A percentile compares a stretch with the other conserved stretches of the same genome.
phyloP scores from a whole-genome alignment of 2,113 vertebrate species.

The Aphyosemion australe region DNA sequence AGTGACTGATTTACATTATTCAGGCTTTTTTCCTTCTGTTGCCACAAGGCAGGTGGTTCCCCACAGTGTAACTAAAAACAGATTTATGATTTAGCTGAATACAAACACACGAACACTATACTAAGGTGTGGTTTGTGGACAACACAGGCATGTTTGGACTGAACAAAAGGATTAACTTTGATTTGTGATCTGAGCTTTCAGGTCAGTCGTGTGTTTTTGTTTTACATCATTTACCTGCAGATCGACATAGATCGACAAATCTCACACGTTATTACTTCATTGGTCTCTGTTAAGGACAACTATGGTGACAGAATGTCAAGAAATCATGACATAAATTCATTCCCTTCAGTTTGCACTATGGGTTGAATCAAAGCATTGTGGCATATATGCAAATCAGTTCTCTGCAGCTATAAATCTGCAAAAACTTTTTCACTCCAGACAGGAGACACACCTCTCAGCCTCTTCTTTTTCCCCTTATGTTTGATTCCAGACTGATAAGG shows the following conservation, averaged over 20 bases:
- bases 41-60: not conserved
- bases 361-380: not conserved
- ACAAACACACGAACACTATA: not conserved
- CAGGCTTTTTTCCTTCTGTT: not conserved
- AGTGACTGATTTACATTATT: conserved; percentile 8
- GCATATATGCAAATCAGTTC: not conserved
- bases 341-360: too few relatives aligned
- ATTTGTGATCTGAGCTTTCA: conserved; percentile 6
- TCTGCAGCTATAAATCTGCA: not conserved
- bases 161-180: conserved; percentile 22
- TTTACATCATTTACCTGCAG: too few relatives aligned
- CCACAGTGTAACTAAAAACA: not conserved
- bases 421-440: not conserved
- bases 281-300: too few relatives aligned
- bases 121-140: conserved; percentile 7
- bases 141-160: conserved; percentile 12
- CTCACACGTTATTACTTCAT: too few relatives aligned
- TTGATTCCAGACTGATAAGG: conserved; percentile 25
- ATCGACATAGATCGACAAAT: too few relatives aligned
- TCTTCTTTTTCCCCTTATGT: not conserved
- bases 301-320: too few relatives aligned
- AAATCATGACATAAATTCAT: too few relatives aligned
- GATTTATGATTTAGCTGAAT: conserved; percentile 10
- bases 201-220: not conserved
- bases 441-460: conserved; percentile 11